Conservation (phyloP, 2,797 vertebrate species). For the Neomorphus geoffroyi region DNA sequence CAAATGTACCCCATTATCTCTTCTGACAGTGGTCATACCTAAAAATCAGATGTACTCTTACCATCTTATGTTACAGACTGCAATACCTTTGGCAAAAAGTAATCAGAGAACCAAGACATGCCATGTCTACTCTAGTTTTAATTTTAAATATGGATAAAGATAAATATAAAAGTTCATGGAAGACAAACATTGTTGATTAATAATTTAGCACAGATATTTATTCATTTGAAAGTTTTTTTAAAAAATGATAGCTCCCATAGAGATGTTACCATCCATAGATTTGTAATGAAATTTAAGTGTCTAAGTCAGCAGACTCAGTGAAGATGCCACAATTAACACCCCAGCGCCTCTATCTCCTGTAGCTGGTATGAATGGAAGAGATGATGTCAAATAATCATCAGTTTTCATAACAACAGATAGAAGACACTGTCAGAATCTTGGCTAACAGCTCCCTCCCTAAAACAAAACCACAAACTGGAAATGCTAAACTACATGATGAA, state of each 20-base stretch:
- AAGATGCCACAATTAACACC: background rate
- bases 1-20: background rate
- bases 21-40: background rate
- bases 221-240: background rate
- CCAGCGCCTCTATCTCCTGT: background rate
- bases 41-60: background rate
- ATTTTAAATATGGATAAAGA: background rate
- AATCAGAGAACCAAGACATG: background rate
- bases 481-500: background rate
- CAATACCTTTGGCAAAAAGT: background rate
- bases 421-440: background rate
- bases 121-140: background rate
- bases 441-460: background rate
- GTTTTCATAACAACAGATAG: background rate
- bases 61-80: background rate
- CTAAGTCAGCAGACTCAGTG: background rate
- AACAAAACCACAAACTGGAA: background rate
- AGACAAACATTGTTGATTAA: background rate
- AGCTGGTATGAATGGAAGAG: background rate
- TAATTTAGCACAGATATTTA: background rate
- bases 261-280: background rate
- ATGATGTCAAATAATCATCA: background rate
- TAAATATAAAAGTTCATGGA: background rate
- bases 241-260: background rate
- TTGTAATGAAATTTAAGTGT: background rate